A percentile compares a stretch with the other conserved stretches of the same genome.
These are phyloP conservation scores for Amazona finschi DNA, from an alignment of 2,797 vertebrate genomes.

Conservation along the genomic window DNA sequence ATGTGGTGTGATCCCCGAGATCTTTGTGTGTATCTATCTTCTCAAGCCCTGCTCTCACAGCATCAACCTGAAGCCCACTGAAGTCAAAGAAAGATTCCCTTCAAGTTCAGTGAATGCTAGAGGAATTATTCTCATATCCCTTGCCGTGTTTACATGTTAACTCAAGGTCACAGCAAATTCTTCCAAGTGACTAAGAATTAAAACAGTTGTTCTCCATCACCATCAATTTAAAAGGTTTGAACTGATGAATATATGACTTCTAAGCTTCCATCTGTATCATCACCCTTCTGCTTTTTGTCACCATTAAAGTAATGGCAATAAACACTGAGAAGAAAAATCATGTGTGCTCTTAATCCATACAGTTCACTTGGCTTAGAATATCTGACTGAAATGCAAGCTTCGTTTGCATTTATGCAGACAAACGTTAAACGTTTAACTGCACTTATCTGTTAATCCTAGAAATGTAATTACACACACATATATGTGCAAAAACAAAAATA, in stretches of 20 bases:
- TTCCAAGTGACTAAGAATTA: constrained; percentile 26
- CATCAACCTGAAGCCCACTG: not conserved
- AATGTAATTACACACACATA: constrained; percentile 24
- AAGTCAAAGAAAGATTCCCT: not conserved
- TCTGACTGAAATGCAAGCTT: constrained; percentile 61
- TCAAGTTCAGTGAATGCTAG: not conserved
- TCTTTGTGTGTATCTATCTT: not conserved
- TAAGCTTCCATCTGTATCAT: constrained; percentile 38
- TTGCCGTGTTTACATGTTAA: constrained; percentile 55
- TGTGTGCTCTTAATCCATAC: constrained; percentile 49
- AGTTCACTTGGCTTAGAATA: constrained; percentile 57
- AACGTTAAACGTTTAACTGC: constrained; percentile 57
- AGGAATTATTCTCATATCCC: not conserved
- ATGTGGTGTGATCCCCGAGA: not conserved
- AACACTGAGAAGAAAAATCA: constrained; percentile 64
- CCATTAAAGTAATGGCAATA: constrained; percentile 62
- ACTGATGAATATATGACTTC: not conserved
- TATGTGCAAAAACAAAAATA: constrained; percentile 50
- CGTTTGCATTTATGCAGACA: constrained; percentile 74
- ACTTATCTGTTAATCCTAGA: constrained; percentile 53
- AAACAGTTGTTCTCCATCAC: constrained; percentile 49
- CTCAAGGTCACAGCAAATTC: not conserved
- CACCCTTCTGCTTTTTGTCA: constrained; percentile 75
- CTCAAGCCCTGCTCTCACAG: not conserved
- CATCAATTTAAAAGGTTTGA: constrained; percentile 50